Base-by-base conservation (phyloP, 35 echinoderm and acorn worm genomes). In the Diadema setosum region DNA sequence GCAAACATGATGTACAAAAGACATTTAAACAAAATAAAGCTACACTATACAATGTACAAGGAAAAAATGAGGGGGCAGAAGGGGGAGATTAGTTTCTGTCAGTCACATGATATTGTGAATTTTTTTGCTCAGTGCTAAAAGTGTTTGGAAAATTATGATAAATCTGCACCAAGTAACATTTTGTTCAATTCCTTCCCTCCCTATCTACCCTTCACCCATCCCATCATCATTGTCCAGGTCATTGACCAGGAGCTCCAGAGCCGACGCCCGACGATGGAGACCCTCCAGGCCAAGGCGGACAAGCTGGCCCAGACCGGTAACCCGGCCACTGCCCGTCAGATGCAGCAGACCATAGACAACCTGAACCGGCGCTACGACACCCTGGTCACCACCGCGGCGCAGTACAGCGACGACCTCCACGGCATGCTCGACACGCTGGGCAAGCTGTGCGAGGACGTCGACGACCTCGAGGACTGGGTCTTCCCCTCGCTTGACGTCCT, bases 401-500 rank as follows among this genome's bases (percentile, higher is more conserved):
- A 35, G 31, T 92, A 92, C 75, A 55, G 81, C n/a, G 85, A 82
- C 9, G 92, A 99, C 56, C 86, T 99, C 32, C 86, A 92, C 12
- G 82, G 65, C 20, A 94, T 99, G 89, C 83, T 90, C 5, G 83
- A 82, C 26, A 84, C 88, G 39, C 80, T 99, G 20, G 84, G 43
- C 46, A 91, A 87, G 24, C 73, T 99, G 67, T 80, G 91, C 82
- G 96, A 99, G 4, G 89, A 99, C n/a, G 87, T 99, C 20, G 96
- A 99, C 48, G 46, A 90, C 2, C 50, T 99, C 70, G 96, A 99
- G 73, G 96, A 99, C 41, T 99, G 96, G 96, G 46, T 99, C 27
- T 94, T 99, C 75, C 93, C 96, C 11, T 76, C 91, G 4, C 39
- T 99, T 5, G 91, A 99, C 58, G 82, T 83, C 1, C 76, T 99